Base-by-base conservation (phyloP, 2,888 invertebrate species). In the Galerucella nymphaeae region DNA sequence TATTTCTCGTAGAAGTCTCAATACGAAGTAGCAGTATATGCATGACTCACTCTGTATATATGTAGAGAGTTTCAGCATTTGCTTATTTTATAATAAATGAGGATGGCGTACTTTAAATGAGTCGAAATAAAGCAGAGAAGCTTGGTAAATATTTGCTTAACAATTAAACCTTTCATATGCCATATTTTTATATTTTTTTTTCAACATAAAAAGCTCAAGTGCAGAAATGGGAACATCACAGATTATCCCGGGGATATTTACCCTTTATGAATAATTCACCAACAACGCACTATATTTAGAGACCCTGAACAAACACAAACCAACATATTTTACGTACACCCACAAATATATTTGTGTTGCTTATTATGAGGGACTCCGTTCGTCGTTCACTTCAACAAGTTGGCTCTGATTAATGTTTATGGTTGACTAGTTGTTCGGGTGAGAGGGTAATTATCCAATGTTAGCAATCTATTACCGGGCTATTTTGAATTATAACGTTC, bases 371-470 rank as follows among this genome's bases (percentile, higher is more conserved):
- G n/a, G 70, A 53, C 20, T 58, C 20, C 13, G 11, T 58, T 58
- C 59, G 61, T 53, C 41, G 69, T 62, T 69, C 62, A 57, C 57
- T 70, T 64, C 70, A 70, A 70, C 70, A 70, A 70, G 70, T 70
- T 63, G 57, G 57, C 16, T 20, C 30, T 70, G 70, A 70, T 70
- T 70, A 70, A 70, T 70, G 70, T 64, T 70, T 70, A 63, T 30
- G 70, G 70, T 63, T 30, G 53, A 38, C 14, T 62, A 16, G 45
- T 57, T 63, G 70, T 57, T 53, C 63, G 62, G 16, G 16, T 23
- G 23, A 61, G 16, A 41, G 38, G 45, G 41, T 57, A 70, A 70
- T 70, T 70, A 70, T 30, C 8, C 38, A 42, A 18, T 23, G 42
- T 38, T 42, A n/a, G n/a, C 14, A 38, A 30, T 59, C n/a, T 23